Base-by-base conservation (phyloP, 2,113 vertebrate genomes). In the Taurulus bubalis region DNA sequence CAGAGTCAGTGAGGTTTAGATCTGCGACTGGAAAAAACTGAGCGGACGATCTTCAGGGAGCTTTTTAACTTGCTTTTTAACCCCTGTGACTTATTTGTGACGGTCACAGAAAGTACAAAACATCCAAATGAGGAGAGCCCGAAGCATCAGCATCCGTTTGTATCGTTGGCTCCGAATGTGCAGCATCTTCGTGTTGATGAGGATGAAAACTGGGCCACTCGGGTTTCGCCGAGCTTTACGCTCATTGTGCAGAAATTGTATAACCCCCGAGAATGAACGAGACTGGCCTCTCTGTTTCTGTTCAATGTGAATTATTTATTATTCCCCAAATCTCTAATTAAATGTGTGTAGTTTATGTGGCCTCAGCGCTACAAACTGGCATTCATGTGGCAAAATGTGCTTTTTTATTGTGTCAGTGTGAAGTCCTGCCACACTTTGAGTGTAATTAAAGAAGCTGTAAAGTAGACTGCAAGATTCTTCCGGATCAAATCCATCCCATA, bases 201-300 rank as follows among this genome's bases (percentile, higher is more conserved):
- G 58, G 22, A 18, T 36, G 3, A 38, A 78, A 77, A 68, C 30
- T 40, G 38, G 62, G 74, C 9, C 60, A 30, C n/a, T 45, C 8
- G 8, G 8, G 1, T 32, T 75, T 74, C 32, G 11, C 32, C 42
- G 71, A 36, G 34, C 42, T 28, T 16, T 28, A 30, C 22, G 42
- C n/a, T 59, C 12, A 72, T 42, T 80, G 65, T 32, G 67, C 58
- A 24, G 15, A 62, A 65, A 76, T 63, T 71, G 18, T 26, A 11
- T 16, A 24, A 53, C n/a, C 12, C n/a, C 16, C 22, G 0, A 10
- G 6, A 58, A 32, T 42, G 24, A 55, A 65, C 11, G 8, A 45
- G 36, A n/a, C 16, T 0, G 14, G 26, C 24, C 12, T 53, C 18
- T 70, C n/a, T 40, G 8, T 59, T 56, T 83, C n/a, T 40, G 34